These are phyloP conservation scores for Pagrus major DNA, from an alignment of 2,113 vertebrate species.

Conservation along the genomic window DNA sequence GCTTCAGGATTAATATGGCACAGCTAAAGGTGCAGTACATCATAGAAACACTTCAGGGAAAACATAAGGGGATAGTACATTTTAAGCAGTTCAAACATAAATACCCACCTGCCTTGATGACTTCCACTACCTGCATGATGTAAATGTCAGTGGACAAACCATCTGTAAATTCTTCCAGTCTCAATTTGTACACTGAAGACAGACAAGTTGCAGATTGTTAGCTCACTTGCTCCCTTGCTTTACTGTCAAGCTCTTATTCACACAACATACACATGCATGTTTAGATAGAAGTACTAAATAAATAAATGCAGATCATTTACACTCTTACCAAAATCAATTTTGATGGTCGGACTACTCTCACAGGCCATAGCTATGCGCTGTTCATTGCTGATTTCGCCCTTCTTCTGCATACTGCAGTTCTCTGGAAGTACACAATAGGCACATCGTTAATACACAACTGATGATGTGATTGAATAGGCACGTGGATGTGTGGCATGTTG, in stretches of 20 bases:
- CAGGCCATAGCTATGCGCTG: slow-evolving; percentile 78
- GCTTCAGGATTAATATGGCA: too few relatives aligned
- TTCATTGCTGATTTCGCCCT: background rate
- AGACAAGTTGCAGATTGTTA: slow-evolving; percentile 25
- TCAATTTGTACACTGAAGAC: slow-evolving; percentile 77
- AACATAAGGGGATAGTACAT: too few relatives aligned
- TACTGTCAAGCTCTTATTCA: too few relatives aligned
- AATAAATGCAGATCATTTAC: too few relatives aligned
- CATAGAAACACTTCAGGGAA: too few relatives aligned
- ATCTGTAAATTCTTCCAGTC: background rate
- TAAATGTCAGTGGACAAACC: slow-evolving; percentile 65
- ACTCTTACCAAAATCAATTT: slow-evolving; percentile 77
- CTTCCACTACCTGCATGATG: slow-evolving; percentile 4
- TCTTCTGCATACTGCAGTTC: slow-evolving; percentile 86
- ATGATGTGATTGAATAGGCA: background rate
- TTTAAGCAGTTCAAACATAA: too few relatives aligned
- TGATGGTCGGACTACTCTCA: slow-evolving; percentile 69
- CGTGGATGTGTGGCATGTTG: too few relatives aligned
- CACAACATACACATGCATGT: background rate
- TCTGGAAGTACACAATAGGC: too few relatives aligned
- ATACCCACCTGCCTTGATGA: too few relatives aligned
- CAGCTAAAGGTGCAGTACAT: too few relatives aligned
- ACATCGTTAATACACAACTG: too few relatives aligned
- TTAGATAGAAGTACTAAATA: too few relatives aligned
- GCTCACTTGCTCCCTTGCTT: background rate